A percentile compares a stretch with the other conserved stretches of the same genome.
phyloP scores from a whole-genome alignment of 2,888 invertebrate species.

The Tetragonisca angustula region DNA sequence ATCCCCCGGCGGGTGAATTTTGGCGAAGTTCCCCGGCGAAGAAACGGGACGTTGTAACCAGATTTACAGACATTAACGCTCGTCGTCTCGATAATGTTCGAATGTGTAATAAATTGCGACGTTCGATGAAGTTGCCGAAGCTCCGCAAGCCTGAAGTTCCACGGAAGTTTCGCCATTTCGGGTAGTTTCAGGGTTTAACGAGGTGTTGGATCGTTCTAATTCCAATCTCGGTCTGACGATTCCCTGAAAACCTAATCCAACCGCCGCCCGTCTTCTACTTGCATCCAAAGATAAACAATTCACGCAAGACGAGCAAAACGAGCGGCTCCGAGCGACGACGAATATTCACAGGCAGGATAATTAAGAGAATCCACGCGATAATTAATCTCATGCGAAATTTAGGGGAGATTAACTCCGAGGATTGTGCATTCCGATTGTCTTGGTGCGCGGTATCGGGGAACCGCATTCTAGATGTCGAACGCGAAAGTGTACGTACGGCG shows the following conservation, averaged over 20 bases:
- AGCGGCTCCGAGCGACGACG: background rate
- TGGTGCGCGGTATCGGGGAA: background rate
- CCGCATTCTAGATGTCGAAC: constrained; percentile 4
- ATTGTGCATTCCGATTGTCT: constrained; percentile 2
- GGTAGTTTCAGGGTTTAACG: constrained; percentile 12
- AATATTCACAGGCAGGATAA: background rate
- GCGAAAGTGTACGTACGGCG: background rate
- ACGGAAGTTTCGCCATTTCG: background rate
- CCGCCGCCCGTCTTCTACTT: background rate
- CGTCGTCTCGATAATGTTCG: constrained; percentile 12
- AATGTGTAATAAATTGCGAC: constrained; percentile 20
- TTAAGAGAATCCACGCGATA: background rate
- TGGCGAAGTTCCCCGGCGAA: background rate
- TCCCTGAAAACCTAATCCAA: background rate
- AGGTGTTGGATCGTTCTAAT: constrained; percentile 19
- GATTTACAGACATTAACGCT: constrained; percentile 7
- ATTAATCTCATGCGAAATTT: constrained; percentile 14
- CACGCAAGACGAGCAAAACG: background rate
- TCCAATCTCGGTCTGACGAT: constrained; percentile 5
- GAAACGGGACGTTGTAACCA: background rate
- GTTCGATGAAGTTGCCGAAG: constrained; percentile 14
- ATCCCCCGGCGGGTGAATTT: background rate
- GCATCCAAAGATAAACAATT: background rate
- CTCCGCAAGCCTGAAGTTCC: background rate
- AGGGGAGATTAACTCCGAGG: background rate